phyloP scores from a whole-genome alignment of 2,888 invertebrate species.

The Hybos culiciformis region DNA sequence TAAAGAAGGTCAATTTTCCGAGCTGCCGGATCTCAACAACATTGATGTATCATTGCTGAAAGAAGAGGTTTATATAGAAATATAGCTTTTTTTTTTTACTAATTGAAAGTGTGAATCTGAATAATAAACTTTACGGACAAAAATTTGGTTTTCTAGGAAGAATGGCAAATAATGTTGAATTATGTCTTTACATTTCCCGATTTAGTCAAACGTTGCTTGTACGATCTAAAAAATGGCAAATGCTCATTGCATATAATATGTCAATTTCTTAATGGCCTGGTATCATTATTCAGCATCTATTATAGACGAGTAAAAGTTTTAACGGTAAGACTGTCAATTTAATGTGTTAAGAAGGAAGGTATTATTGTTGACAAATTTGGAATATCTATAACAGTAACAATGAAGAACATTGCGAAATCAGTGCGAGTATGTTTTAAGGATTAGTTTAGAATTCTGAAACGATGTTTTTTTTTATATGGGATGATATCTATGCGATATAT shows the following conservation, averaged over 20 bases:
- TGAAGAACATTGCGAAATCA: too few species aligned
- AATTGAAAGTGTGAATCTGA: constrained; percentile 5
- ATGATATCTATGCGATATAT: too few species aligned
- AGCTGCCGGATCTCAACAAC: constrained; percentile 42
- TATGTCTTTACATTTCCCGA: constrained; percentile 51
- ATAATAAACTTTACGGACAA: constrained; percentile 4
- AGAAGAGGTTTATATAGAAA: constrained; percentile 44
- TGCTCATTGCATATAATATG: constrained; percentile 51
- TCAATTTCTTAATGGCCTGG: constrained; percentile 47
- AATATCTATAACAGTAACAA: too few species aligned
- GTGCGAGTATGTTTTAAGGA: too few species aligned
- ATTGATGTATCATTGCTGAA: constrained; percentile 48
- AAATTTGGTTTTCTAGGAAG: constrained; percentile 44
- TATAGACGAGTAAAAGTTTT: constrained; percentile 57
- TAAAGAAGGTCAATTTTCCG: constrained; percentile 41
- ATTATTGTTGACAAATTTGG: too few species aligned
- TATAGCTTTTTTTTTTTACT: too few species aligned
- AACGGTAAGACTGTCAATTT: constrained; percentile 40
- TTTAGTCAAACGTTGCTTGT: constrained; percentile 42
- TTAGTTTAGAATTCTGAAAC: too few species aligned
- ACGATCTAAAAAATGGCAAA: constrained; percentile 38
- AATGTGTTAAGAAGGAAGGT: constrained; percentile 2
- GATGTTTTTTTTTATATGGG: too few species aligned
- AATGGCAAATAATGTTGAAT: constrained; percentile 59
- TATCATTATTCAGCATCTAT: constrained; percentile 55